These are phyloP conservation scores for Aphaenogaster rudis DNA, from an alignment of 1,140 invertebrate species.

Conservation along the genomic window DNA sequence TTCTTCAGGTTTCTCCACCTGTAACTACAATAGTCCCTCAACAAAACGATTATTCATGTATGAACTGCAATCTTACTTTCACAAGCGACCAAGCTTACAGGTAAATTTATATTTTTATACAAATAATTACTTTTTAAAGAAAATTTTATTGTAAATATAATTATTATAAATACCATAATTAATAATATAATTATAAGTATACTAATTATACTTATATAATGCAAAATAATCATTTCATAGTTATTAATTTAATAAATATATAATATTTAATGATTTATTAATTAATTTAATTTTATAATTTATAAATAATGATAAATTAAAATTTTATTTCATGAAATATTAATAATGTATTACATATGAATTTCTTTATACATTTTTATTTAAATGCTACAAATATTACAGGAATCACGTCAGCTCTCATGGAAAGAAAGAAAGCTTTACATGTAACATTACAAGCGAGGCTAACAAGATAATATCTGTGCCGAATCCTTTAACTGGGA, in stretches of 20 bases:
- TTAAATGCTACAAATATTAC: slow-evolving; percentile 36
- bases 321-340: not conserved
- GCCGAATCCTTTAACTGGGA: slow-evolving; percentile 70
- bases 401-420: slow-evolving; percentile 77
- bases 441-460: slow-evolving; percentile 55
- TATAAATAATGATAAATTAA: not conserved
- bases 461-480: slow-evolving; percentile 69
- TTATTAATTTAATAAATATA: no score
- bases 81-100: slow-evolving; percentile 77
- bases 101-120: slow-evolving; percentile 63
- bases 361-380: not conserved
- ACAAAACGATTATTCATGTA: slow-evolving; percentile 66
- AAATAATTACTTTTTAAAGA: slow-evolving; percentile 5
- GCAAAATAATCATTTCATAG: no score
- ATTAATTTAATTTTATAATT: no score
- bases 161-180: not conserved
- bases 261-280: no score
- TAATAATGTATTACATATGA: not conserved
- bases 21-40: slow-evolving; percentile 20
- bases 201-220: slow-evolving; percentile 12
- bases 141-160: not conserved
- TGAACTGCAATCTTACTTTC: slow-evolving; percentile 75
- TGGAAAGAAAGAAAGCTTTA: slow-evolving; percentile 67
- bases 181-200: not conserved
- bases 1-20: slow-evolving; percentile 33